Base-by-base conservation (phyloP, 2,797 vertebrate species). In the Notoglanidium macrostoma region DNA sequence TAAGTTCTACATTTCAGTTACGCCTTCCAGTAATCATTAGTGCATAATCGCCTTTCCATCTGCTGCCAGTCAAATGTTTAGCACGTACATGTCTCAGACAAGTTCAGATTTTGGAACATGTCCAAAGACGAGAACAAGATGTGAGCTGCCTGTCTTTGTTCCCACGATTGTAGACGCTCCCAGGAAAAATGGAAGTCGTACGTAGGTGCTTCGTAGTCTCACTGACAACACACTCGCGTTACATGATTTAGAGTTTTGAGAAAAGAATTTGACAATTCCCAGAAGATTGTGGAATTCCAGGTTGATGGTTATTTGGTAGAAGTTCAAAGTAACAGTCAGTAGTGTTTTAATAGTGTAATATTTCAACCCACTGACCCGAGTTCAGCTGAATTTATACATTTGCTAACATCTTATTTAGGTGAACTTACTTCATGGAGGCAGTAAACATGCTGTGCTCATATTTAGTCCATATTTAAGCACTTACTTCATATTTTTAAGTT, bases 81-180 rank as follows among this genome's bases (percentile, higher is more conserved):
- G 54, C 77, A 40, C 54, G 0, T 80, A 80, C 55, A 46, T 0
- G 57, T 81, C 78, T 81, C 78, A 32, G 2, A 44, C 57, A 26
- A 61, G 19, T 79, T 79, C 32, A 35, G 17, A 11, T 44, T 26
- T 26, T 44, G 78, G 78, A 81, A 81, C 5, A 35, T 26, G 32
- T 81, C 78, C 78, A 80, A 61, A 61, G 78, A 59, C 32, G 0
- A 79, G 77, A 79, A 79, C 77, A 79, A 59, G 77, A 79, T 23
- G 9, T 61, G 78, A 80, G 32, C 32, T 61, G 78, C 78, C 78
- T 46, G 57, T 61, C 32, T 61, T 26, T 44, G 78, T 61, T 80
- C 32, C 19, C 57, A 14, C 40, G 7, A 63, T n/a, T 81, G 78
- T 26, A 44, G 35, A 46, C 35, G 6, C 21, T 81, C 57, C 57